phyloP scores from a whole-genome alignment of 2,888 invertebrate genomes.

The Drosophila planitibia region DNA sequence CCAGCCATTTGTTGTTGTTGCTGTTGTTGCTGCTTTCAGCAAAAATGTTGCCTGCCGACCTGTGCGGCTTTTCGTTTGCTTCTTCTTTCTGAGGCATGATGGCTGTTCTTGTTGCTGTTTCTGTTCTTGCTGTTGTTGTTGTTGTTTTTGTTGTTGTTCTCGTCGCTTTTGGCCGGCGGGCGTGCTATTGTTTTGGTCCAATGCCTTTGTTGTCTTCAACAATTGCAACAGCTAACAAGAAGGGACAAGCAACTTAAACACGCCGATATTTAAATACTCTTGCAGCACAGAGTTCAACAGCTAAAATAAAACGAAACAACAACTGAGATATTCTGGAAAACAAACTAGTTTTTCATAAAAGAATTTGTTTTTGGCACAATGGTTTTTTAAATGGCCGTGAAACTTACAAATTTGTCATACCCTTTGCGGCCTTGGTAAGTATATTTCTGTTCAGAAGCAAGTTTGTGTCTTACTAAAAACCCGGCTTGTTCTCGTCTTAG shows the following conservation, averaged over 20 bases:
- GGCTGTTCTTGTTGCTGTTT: conserved; percentile 54
- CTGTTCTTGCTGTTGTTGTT: conserved; percentile 42
- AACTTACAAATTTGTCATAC: not conserved
- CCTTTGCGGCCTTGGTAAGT: not conserved
- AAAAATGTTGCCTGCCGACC: conserved; percentile 59
- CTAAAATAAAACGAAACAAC: not conserved
- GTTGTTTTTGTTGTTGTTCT: conserved; percentile 38
- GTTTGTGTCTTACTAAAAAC: not conserved
- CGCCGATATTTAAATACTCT: conserved; percentile 1
- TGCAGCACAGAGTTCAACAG: not conserved
- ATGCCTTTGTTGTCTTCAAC: conserved; percentile 68
- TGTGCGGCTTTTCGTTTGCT: conserved; percentile 49
- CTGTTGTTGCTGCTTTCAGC: conserved; percentile 38
- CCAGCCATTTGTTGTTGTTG: conserved; percentile 34
- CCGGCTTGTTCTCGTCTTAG: not conserved
- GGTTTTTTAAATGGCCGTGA: no score
- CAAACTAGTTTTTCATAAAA: not conserved
- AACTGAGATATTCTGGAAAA: not conserved
- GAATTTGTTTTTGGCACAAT: not conserved
- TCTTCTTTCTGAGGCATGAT: conserved; percentile 25
- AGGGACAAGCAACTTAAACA: not conserved
- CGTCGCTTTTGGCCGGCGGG: conserved; percentile 39
- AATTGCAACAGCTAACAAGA: conserved; percentile 39
- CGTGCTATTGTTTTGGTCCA: conserved; percentile 58
- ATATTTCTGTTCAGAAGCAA: not conserved